These are phyloP conservation scores for Muscidifurax raptorellus DNA, from an alignment of 1,140 invertebrate genomes.

Conservation along the genomic window DNA sequence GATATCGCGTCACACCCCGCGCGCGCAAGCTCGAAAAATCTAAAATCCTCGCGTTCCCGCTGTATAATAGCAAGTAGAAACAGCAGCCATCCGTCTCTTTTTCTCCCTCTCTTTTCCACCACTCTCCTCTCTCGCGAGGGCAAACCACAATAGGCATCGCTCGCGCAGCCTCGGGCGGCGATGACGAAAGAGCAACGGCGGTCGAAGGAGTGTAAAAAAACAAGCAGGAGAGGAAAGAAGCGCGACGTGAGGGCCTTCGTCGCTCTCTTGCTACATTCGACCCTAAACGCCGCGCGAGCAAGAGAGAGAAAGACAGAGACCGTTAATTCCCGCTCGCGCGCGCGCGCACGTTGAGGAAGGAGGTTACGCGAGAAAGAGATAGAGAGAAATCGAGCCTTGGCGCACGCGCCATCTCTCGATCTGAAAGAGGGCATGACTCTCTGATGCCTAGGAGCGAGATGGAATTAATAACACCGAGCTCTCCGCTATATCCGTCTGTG, in stretches of 20 bases:
- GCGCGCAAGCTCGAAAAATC: neutral
- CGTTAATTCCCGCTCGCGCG: constrained; percentile 39
- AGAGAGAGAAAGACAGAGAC: neutral
- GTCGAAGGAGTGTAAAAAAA: neutral
- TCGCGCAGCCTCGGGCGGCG: constrained; percentile 34
- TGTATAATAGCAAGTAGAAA: too few relatives aligned
- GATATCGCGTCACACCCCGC: neutral
- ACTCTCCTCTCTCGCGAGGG: constrained; percentile 21
- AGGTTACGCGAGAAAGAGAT: constrained; percentile 25
- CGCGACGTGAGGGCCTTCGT: neutral
- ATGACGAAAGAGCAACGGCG: neutral
- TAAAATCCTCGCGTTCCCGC: neutral
- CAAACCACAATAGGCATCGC: constrained; percentile 31
- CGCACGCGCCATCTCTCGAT: neutral
- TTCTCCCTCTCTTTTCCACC: constrained; percentile 32
- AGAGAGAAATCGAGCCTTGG: neutral
- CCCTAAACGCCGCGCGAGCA: constrained; percentile 16
- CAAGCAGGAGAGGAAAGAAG: neutral
- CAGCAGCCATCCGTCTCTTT: constrained; percentile 14
- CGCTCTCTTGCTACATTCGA: constrained; percentile 22
- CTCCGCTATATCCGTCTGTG: too few relatives aligned
- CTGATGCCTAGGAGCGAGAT: neutral
- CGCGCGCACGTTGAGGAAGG: constrained; percentile 2
- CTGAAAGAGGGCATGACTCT: neutral
- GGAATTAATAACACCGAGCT: neutral